A percentile compares a stretch with the other conserved stretches of the same genome.
phyloP scores from a whole-genome alignment of 2,113 vertebrate species.

The Equus przewalskii region DNA sequence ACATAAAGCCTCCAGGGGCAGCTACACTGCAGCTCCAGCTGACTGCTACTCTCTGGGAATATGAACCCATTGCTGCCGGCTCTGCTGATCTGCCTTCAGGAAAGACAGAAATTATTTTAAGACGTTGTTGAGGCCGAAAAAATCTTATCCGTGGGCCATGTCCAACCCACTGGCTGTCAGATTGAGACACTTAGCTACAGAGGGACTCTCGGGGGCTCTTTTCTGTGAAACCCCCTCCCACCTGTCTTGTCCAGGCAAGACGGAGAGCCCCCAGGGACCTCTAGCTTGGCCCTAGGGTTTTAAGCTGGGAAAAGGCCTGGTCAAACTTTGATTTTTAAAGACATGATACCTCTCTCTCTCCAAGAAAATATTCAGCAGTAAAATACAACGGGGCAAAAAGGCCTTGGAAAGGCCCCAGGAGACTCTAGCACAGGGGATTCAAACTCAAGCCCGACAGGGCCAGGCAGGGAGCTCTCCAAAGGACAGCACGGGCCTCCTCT shows the following conservation, averaged over 20 bases:
- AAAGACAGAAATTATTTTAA: conserved; percentile 4
- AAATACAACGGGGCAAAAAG: neutral
- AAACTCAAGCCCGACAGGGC: neutral
- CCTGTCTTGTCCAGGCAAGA: neutral
- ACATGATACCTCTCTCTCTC: neutral
- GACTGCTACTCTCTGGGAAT: neutral
- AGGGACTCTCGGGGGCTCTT: neutral
- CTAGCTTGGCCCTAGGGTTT: neutral
- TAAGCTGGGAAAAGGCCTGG: neutral
- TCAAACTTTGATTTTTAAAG: neutral
- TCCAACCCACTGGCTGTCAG: neutral
- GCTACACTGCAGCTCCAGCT: neutral
- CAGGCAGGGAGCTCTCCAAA: neutral
- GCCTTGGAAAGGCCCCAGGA: neutral
- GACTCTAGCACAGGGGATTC: neutral
- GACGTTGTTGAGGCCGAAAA: neutral
- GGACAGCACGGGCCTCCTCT: neutral
- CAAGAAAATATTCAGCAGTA: neutral
- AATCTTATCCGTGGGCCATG: neutral
- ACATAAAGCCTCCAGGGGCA: neutral
- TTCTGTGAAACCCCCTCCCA: neutral
- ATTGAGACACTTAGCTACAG: neutral
- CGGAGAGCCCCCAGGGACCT: neutral
- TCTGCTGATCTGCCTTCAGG: neutral
- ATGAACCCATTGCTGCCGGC: neutral